phyloP scores from a whole-genome alignment of 2,113 vertebrate genomes.

The Syngnathoides biaculeatus region DNA sequence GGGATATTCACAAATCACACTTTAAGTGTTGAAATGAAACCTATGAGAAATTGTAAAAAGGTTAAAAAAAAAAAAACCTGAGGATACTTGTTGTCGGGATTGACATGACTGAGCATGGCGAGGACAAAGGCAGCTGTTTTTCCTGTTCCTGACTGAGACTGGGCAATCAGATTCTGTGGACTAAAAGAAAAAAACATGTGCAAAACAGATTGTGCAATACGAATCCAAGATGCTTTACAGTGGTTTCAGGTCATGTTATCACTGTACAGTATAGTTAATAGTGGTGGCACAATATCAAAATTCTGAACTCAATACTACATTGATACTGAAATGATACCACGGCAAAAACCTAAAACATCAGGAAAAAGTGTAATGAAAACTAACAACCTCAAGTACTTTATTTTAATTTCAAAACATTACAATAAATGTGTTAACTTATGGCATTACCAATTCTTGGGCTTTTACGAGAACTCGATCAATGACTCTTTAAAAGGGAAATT shows the following conservation, averaged over 20 bases:
- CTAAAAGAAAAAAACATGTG: conserved; percentile 60
- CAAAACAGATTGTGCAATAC: not conserved
- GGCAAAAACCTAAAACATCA: too few species aligned
- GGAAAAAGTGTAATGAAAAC: too few species aligned
- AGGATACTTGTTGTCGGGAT: conserved; percentile 83
- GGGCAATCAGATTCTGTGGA: conserved; percentile 95
- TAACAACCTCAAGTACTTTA: too few species aligned
- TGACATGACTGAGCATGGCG: conserved; percentile 94
- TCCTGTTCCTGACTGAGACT: conserved; percentile 95
- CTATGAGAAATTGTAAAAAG: not conserved
- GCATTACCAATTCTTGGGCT: too few species aligned
- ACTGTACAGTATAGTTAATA: not conserved
- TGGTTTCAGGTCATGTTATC: not conserved
- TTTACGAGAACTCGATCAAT: too few species aligned
- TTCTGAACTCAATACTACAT: too few species aligned
- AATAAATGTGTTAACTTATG: too few species aligned
- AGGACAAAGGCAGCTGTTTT: conserved; percentile 96
- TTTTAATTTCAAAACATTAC: too few species aligned
- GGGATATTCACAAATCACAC: not conserved
- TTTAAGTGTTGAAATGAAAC: not conserved
- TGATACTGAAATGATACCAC: too few species aligned
- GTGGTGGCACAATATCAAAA: too few species aligned
- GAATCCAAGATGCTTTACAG: not conserved
- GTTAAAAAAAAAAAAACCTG: conserved; percentile 75
- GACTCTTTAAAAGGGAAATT: too few species aligned